Conservation (phyloP, 37 sponge, comb jelly and placozoan genomes). For the Halichondria panicea region DNA sequence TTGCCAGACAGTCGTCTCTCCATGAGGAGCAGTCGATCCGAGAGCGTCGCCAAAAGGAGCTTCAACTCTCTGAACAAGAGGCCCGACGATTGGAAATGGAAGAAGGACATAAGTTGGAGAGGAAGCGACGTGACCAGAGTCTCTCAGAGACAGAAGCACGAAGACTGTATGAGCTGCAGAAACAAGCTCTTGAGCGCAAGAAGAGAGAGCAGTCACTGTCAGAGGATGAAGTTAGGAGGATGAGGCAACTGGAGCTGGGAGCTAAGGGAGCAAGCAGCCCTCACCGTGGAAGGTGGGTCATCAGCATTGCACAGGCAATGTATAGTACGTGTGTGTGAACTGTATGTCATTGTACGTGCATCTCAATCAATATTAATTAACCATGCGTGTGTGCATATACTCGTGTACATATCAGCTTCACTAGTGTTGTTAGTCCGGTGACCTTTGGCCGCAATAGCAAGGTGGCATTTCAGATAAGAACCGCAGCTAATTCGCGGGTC, state of each 20-base stretch:
- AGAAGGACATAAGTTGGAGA: no score
- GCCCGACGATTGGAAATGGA: background rate
- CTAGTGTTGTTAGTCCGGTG: no score
- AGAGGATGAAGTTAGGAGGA: slow-evolving; percentile 12
- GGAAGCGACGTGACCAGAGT: no score
- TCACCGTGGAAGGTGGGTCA: background rate
- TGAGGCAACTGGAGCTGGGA: slow-evolving; percentile 23
- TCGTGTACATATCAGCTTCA: no score
- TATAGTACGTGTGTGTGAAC: background rate
- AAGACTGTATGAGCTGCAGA: no score
- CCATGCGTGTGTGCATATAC: background rate
- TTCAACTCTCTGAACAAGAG: slow-evolving; percentile 34
- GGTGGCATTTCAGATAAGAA: no score
- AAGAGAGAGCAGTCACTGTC: background rate
- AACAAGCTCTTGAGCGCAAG: no score
- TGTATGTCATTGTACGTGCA: background rate
- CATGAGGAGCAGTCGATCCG: background rate
- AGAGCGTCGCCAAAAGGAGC: background rate
- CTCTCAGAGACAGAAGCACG: no score
- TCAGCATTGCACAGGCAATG: background rate
- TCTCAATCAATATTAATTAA: no score
- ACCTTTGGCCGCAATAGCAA: no score
- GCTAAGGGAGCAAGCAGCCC: background rate
- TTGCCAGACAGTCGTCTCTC: slow-evolving; percentile 23
- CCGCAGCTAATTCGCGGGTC: no score